Evolutionary conservation across 1,140 invertebrate genomes (phyloP).

Genomic region (Drosophila quadrilineata): DNA sequence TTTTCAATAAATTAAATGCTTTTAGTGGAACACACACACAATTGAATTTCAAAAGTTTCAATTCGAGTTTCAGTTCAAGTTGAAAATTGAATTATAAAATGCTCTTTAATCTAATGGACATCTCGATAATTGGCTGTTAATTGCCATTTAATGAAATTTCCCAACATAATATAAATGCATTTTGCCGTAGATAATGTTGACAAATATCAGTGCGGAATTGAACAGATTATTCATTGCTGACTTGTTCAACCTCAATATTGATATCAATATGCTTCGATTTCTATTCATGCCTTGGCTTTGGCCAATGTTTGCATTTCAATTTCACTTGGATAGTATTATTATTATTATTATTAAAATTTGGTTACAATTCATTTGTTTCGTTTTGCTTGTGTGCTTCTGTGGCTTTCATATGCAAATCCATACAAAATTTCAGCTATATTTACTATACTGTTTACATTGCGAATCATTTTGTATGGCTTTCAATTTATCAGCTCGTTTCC

Average conservation of each 20-base stretch:
- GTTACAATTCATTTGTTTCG: slow-evolving; percentile 27
- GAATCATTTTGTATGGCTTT: slow-evolving; percentile 37
- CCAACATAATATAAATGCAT: slow-evolving; percentile 1
- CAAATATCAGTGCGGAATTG: neutral
- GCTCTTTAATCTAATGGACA: slow-evolving; percentile 20
- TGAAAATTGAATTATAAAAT: neutral
- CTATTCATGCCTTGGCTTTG: too few species aligned
- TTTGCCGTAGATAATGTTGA: neutral
- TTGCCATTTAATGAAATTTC: neutral
- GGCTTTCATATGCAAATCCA: slow-evolving; percentile 44
- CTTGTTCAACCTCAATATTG: too few species aligned
- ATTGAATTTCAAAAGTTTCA: slow-evolving; percentile 26
- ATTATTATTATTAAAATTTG: slow-evolving; percentile 32
- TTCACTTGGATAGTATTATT: too few species aligned
- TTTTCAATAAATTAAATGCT: neutral
- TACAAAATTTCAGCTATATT: slow-evolving; percentile 27
- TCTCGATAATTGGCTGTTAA: slow-evolving; percentile 33
- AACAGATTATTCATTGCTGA: neutral
- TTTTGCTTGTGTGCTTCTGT: slow-evolving; percentile 10
- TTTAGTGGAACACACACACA: neutral
- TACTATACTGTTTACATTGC: slow-evolving; percentile 59
- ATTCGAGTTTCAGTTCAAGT: too few species aligned
- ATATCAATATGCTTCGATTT: too few species aligned
- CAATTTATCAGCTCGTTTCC: slow-evolving; percentile 42
- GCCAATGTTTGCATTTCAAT: too few species aligned